Conservation (phyloP, 2,797 vertebrate species). For the Numenius phaeopus region DNA sequence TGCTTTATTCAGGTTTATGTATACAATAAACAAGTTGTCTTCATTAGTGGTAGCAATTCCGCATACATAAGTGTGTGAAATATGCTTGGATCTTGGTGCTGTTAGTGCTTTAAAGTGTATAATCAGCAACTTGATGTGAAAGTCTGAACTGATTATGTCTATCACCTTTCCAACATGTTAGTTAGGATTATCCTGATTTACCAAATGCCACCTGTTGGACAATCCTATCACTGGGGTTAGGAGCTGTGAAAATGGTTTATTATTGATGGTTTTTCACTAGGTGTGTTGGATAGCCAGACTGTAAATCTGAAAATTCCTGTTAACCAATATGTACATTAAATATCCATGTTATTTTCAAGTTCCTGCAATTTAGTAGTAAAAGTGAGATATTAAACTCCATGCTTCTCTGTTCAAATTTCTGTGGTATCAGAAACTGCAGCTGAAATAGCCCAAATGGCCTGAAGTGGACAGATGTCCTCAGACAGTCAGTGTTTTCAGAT, state of each 20-base stretch:
- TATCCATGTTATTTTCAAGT: background rate
- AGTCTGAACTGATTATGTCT: background rate
- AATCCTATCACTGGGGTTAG: background rate
- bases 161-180: background rate
- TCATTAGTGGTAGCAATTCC: background rate
- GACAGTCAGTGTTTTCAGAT: background rate
- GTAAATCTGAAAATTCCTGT: background rate
- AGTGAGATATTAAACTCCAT: background rate
- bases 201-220: slow-evolving; percentile 4
- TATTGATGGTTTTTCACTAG: background rate
- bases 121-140: background rate
- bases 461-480: background rate
- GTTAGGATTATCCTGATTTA: background rate
- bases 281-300: background rate
- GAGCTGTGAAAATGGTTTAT: background rate
- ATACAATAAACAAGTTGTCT: background rate
- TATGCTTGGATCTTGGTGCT: background rate
- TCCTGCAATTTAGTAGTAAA: background rate
- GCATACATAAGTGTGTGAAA: background rate
- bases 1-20: background rate
- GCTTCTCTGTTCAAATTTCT: background rate
- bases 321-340: background rate
- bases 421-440: background rate
- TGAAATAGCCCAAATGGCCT: background rate
- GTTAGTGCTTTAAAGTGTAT: background rate